Evolutionary conservation across 2,113 vertebrate genomes (phyloP), one percentile per base, ranked within the genome.

Genomic region (Aptenodytes patagonicus): DNA sequence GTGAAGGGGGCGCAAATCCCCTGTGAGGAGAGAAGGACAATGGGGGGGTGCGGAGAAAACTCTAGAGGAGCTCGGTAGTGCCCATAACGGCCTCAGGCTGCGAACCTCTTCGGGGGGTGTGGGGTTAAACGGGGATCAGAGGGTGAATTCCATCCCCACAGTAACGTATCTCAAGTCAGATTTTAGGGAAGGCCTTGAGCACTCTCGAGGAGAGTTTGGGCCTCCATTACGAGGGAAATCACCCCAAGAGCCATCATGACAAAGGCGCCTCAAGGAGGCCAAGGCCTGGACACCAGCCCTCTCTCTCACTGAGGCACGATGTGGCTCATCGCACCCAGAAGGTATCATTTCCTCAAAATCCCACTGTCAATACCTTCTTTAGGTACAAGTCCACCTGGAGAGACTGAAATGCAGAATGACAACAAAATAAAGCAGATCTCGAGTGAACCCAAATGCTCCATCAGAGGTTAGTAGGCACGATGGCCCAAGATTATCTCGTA

Each of bases 341-440:
- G 22, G 28, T 6, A 2, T 6, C 4, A 0, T 4, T 31, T 25
- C 36, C 65, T 31, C 38, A 3, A 32, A 34, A 9, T 16, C 28
- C 54, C 6, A 0, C n/a, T 4, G 31, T 19, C 4, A 0, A 3
- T 11, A 11, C 26, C n/a, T 54, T 36, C 52, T 38, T 11, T 9
- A 19, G 31, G 21, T 11, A 5, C 19, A 6, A 25, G 4, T 34
- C 22, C 46, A 28, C 13, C 26, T 1, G 0, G 9, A 60, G 58
- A 17, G 5, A 7, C 17, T 3, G 9, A 28, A 36, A 49, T 1
- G 34, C 31, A 13, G 13, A 10, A 11, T 0, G 2, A 34, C 34
- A 17, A 6, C 49, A 36, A 44, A 18, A n/a, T 7, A 16, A 21
- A 58, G 13, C n/a, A 0, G 9, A 17, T 22, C 21, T 28, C 3